Evolutionary conservation across 2,797 vertebrate genomes (phyloP), one percentile per base, ranked within the genome.

Genomic region (Ambastaia sidthimunki): DNA sequence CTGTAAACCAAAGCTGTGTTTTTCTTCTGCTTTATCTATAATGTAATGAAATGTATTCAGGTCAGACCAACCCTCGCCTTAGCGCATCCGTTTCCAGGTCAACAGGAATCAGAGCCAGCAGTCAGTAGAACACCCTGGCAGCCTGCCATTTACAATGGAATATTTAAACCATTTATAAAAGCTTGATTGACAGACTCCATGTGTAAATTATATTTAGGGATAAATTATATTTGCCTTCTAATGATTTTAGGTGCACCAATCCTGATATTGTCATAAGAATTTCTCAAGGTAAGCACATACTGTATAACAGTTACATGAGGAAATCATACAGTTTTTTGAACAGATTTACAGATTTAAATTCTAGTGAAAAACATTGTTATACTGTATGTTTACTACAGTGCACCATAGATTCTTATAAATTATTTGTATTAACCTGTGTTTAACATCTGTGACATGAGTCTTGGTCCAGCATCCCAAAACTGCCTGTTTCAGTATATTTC

Each of bases 1-100:
- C 80, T 72, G 71, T 71, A 78, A 74, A 19, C 68, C 69, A 67
- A 82, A 74, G 73, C 72, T 21, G 41, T 78, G 77, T 52, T 72
- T 66, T 54, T 71, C 68, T 18, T 28, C 34, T 1, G 3, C 3
- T 16, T 78, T 78, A n/a, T 59, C 28, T 68, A 23, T 73, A 85
- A 71, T 79, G 86, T 91, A 93, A 92, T 92, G 82, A 87, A 86
- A 92, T 93, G 91, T 89, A 92, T 92, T 86, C 83, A 91, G 90
- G 91, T 92, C 90, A 92, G 88, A 87, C 85, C 86, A 87, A 87
- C 86, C 83, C 71, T 78, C 76, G 71, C 82, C 84, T 75, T 85
- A 86, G 88, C 85, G 82, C 82, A 47, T 78, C 78, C 55, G 79
- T 88, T 80, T 84, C 71, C 78, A 82, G 80, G 74, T 80, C 80